Conservation (phyloP, 2,888 invertebrate genomes). For the Ectemnius continuus region DNA sequence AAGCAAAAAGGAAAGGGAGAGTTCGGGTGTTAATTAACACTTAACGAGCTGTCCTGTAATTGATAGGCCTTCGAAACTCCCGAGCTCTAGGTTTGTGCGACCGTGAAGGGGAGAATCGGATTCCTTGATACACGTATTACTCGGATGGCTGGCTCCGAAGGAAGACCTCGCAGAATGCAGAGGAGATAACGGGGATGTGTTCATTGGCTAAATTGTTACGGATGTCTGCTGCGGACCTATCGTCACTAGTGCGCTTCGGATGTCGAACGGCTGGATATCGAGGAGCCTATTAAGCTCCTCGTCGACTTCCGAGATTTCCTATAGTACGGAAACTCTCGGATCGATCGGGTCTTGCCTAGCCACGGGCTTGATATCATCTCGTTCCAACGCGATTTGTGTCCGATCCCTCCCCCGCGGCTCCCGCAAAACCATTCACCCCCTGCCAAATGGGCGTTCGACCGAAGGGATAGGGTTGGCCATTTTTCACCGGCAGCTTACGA, state of each 20-base stretch:
- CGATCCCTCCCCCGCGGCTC: neutral
- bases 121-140: slow-evolving; percentile 48
- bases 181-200: slow-evolving; percentile 55
- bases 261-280: slow-evolving; percentile 43
- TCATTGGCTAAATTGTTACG: slow-evolving; percentile 56
- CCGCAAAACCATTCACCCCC: neutral
- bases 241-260: slow-evolving; percentile 29
- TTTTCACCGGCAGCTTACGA: slow-evolving; percentile 15
- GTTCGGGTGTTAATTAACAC: too few species aligned
- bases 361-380: slow-evolving; percentile 32
- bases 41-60: too few species aligned
- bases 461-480: slow-evolving; percentile 9
- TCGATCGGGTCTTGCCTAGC: slow-evolving; percentile 35
- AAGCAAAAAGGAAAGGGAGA: too few species aligned
- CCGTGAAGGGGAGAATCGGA: slow-evolving; percentile 11
- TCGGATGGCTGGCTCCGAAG: slow-evolving; percentile 34
- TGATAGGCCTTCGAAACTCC: neutral
- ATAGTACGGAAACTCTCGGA: slow-evolving; percentile 21
- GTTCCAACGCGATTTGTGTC: slow-evolving; percentile 15
- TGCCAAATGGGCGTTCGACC: neutral
- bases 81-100: neutral
- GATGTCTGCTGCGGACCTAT: slow-evolving; percentile 42
- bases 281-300: slow-evolving; percentile 43
- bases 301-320: slow-evolving; percentile 19
- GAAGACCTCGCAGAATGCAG: slow-evolving; percentile 25